These are phyloP conservation scores for Ctenopoma kingsleyae DNA, from an alignment of 2,797 vertebrate species.

Conservation along the genomic window DNA sequence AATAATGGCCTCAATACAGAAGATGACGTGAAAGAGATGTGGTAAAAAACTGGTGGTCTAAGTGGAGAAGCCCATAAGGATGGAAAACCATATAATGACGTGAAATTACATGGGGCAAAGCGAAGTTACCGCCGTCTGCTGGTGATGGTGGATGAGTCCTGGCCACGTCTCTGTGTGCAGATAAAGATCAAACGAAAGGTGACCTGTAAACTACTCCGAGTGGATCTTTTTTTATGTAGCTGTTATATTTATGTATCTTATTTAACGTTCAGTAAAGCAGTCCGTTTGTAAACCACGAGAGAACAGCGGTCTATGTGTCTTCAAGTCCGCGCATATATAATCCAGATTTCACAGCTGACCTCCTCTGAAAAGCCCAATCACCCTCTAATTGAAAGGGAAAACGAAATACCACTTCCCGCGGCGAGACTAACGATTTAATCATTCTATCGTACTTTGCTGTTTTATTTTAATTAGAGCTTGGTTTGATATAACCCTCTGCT, in stretches of 20 bases:
- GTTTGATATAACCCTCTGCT: slow-evolving; percentile 84
- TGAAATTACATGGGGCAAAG: slow-evolving; percentile 58
- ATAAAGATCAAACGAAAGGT: slow-evolving; percentile 1
- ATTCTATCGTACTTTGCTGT: slow-evolving; percentile 94
- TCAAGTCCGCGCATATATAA: slow-evolving; percentile 89
- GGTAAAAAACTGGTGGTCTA: slow-evolving; percentile 31
- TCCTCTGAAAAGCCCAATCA: slow-evolving; percentile 99
- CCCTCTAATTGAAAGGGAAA: slow-evolving; percentile 98
- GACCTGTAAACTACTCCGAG: slow-evolving; percentile 11
- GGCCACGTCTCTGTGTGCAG: background rate
- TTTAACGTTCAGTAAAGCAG: slow-evolving; percentile 30
- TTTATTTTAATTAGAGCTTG: slow-evolving; percentile 92
- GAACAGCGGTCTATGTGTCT: slow-evolving; percentile 32
- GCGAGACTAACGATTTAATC: slow-evolving; percentile 98
- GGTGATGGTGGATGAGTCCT: slow-evolving; percentile 69
- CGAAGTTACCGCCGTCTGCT: slow-evolving; percentile 92
- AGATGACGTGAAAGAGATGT: slow-evolving; percentile 40
- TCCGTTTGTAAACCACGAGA: slow-evolving; percentile 15
- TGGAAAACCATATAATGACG: slow-evolving; percentile 48
- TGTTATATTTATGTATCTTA: background rate
- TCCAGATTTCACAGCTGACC: slow-evolving; percentile 99
- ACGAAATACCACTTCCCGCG: slow-evolving; percentile 96
- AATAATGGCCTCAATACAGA: slow-evolving; percentile 45
- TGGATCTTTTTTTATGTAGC: background rate
- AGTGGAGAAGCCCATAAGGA: slow-evolving; percentile 48